Base-by-base conservation (phyloP, 1,140 invertebrate genomes). In the Drosophila repleta region DNA sequence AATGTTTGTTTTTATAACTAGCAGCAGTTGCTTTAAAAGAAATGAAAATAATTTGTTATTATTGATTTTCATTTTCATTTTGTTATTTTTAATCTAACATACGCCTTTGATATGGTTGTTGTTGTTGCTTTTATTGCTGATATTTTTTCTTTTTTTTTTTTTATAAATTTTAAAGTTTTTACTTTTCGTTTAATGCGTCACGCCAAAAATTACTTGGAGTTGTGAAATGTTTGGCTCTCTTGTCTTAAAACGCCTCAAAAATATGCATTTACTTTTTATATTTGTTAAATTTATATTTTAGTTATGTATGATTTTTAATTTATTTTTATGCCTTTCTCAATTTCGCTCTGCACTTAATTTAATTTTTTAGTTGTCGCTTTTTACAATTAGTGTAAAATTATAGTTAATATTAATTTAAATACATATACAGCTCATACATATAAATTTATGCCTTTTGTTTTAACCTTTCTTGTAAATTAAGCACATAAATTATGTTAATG, bases 21-120 rank as follows among this genome's bases (percentile, higher is more conserved):
- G 55, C 39, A 61, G 56, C 55, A 60, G 35, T 58, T 51, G 53
- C 67, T 68, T 71, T 51, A 45, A 80, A 79, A 18, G 41, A 75
- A 75, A 53, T 79, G 55, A 75, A 67, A 77, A 76, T 58, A 43
- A 35, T 35, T 55, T 53, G 51, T 70, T 55, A 48, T 41, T 17
- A 5, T n/a, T 41, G 7, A 6, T 8, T 75, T 41, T 13, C 32
- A 11, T 35, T 67, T 69, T 49, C 26, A 68, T 76, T 58, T 68
- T 72, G 57, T 85, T 87, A 74, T 83, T 70, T 56, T 71, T 76
- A 79, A 88, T 89, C 76, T 88, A 88, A 88, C 83, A 88, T 90
- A 90, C 87, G 87, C 87, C 85, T 85, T 90, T 90, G 87, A 90
- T 90, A 90, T 90, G 87, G 87, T 90, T 90, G 87, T 85, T 90